Evolutionary conservation across 92 coral and sea anemone species (phyloP).

Genomic region (Porites cylindrica): DNA sequence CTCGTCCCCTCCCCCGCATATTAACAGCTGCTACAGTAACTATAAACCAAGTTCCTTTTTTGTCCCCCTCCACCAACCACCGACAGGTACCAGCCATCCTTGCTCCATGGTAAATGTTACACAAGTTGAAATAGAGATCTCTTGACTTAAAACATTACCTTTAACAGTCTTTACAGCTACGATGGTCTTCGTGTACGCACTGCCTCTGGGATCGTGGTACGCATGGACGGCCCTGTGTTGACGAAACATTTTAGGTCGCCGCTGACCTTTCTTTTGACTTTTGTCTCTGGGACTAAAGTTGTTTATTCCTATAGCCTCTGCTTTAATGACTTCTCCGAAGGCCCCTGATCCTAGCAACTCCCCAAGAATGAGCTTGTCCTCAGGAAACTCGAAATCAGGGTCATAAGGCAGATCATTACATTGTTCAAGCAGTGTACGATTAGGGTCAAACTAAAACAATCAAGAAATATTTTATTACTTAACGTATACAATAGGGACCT

Average conservation of each 20-base stretch:
- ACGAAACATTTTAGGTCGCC: conserved; percentile 64
- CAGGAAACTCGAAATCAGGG: conserved; percentile 86
- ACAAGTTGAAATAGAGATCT: too few species aligned
- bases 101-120: too few species aligned
- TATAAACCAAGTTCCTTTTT: too few species aligned
- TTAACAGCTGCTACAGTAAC: too few species aligned
- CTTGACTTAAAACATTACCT: conserved; percentile 51
- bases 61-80: too few species aligned
- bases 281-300: conserved; percentile 78
- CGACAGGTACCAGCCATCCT: too few species aligned
- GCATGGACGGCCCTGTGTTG: conserved; percentile 56
- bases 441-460: conserved; percentile 40
- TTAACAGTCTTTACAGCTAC: conserved; percentile 93
- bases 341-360: conserved; percentile 87
- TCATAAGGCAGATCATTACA: conserved; percentile 74
- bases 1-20: too few species aligned
- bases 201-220: conserved; percentile 64
- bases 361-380: conserved; percentile 76
- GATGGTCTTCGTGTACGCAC: conserved; percentile 58
- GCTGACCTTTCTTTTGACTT: conserved; percentile 66
- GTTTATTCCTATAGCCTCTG: conserved; percentile 88
- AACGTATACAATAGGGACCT: too few species aligned
- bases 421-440: conserved; percentile 76
- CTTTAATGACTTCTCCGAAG: conserved; percentile 90
- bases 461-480: not conserved